Conservation (phyloP, 2,888 invertebrate species). For the Campoletis raptor region DNA sequence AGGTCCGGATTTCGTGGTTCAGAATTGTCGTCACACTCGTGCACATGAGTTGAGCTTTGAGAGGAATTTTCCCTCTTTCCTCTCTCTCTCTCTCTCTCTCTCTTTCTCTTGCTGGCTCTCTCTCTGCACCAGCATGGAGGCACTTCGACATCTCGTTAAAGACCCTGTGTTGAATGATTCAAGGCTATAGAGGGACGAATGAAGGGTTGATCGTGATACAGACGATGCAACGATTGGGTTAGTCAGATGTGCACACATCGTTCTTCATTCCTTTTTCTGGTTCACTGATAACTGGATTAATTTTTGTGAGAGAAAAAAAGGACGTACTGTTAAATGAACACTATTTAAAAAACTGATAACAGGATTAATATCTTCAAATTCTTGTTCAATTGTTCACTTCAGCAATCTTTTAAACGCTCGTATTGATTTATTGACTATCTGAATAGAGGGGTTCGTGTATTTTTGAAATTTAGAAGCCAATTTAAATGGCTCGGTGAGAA, state of each 20-base stretch:
- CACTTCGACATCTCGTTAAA: conserved; percentile 55
- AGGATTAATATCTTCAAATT: background rate
- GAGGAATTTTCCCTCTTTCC: conserved; percentile 7
- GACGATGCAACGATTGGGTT: conserved; percentile 41
- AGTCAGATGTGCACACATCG: conserved; percentile 45
- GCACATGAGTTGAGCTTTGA: conserved; percentile 27
- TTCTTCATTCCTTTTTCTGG: background rate
- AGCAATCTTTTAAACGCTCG: background rate
- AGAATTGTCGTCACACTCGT: conserved; percentile 35
- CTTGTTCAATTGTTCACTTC: background rate
- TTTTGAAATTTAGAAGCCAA: background rate
- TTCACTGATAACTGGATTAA: conserved; percentile 55
- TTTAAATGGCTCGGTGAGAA: background rate
- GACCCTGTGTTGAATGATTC: conserved; percentile 10
- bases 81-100: conserved; percentile 12
- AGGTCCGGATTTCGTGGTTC: conserved; percentile 42
- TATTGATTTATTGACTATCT: background rate
- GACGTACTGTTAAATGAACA: background rate
- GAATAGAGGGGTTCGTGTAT: background rate
- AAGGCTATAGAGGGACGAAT: background rate
- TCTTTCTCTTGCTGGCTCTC: conserved; percentile 16
- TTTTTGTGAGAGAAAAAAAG: background rate
- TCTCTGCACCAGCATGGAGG: background rate
- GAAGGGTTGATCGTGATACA: conserved; percentile 18
- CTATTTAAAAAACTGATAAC: background rate